phyloP scores from a whole-genome alignment of 2,888 invertebrate species.

The Pemphredon lugubris region DNA sequence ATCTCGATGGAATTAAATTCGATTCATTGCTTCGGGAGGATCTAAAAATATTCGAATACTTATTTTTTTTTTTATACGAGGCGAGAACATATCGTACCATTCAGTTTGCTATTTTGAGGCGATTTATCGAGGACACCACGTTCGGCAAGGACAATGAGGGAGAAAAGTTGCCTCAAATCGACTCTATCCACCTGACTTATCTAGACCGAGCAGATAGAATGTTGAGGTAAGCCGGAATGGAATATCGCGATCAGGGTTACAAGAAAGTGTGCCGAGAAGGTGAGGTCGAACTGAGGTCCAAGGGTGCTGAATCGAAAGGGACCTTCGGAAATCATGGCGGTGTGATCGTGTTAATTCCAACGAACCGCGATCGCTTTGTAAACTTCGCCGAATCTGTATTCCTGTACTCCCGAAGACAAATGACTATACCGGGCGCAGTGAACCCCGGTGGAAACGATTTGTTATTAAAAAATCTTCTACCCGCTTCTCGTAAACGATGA shows the following conservation, averaged over 20 bases:
- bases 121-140: constrained; percentile 36
- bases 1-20: too few relatives aligned
- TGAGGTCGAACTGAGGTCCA: constrained; percentile 39
- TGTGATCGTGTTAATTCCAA: neutral
- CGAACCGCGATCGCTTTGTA: neutral
- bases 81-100: too few relatives aligned
- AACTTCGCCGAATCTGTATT: too few relatives aligned
- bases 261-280: constrained; percentile 49
- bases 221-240: constrained; percentile 73
- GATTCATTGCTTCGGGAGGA: too few relatives aligned
- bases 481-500: too few relatives aligned
- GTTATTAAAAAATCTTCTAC: too few relatives aligned
- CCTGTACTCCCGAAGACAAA: too few relatives aligned
- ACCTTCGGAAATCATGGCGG: constrained; percentile 16
- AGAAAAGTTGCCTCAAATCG: constrained; percentile 28
- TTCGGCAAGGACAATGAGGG: constrained; percentile 42
- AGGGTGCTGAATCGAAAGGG: constrained; percentile 34
- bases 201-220: constrained; percentile 70
- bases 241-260: constrained; percentile 74
- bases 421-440: too few relatives aligned
- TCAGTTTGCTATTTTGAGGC: neutral
- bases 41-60: too few relatives aligned
- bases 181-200: constrained; percentile 48
- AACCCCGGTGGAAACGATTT: too few relatives aligned
- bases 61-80: too few relatives aligned